Evolutionary conservation across 2,888 invertebrate species (phyloP).

Genomic region (Acrobeloides nanus): DNA sequence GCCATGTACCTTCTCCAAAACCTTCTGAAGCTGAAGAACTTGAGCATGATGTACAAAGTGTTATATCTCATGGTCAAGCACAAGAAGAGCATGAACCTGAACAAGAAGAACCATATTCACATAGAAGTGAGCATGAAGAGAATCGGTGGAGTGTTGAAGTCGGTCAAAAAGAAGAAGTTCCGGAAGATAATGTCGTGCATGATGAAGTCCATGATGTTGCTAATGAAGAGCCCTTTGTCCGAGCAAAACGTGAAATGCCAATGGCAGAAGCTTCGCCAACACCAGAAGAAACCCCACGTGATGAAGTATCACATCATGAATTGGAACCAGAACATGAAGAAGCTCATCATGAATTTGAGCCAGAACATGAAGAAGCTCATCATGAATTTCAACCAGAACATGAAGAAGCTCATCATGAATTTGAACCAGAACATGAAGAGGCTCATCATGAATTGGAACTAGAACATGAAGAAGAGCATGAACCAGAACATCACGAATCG

Average conservation of each 20-base stretch:
- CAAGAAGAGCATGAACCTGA: neutral
- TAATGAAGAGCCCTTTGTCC: too few species aligned
- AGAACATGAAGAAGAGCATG: neutral
- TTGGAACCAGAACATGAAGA: neutral
- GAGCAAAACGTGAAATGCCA: too few species aligned
- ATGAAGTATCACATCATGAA: constrained; percentile 2
- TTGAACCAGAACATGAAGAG: neutral
- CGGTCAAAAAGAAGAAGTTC: constrained; percentile 2
- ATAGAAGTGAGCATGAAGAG: too few species aligned
- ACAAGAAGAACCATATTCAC: neutral
- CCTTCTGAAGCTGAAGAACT: neutral
- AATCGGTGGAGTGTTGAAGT: too few species aligned
- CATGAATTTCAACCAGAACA: neutral
- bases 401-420: neutral
- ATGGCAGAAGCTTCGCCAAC: too few species aligned
- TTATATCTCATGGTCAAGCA: too few species aligned
- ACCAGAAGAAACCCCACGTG: too few species aligned
- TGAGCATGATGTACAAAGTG: too few species aligned
- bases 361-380: neutral
- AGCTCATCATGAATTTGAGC: constrained; percentile 2
- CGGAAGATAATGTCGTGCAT: neutral
- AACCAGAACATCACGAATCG: neutral
- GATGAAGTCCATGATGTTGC: constrained; percentile 2
- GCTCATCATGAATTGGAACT: constrained; percentile 2
- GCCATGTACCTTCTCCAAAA: neutral